phyloP scores from a whole-genome alignment of 2,888 invertebrate species.

The Habrosyne pyritoides region DNA sequence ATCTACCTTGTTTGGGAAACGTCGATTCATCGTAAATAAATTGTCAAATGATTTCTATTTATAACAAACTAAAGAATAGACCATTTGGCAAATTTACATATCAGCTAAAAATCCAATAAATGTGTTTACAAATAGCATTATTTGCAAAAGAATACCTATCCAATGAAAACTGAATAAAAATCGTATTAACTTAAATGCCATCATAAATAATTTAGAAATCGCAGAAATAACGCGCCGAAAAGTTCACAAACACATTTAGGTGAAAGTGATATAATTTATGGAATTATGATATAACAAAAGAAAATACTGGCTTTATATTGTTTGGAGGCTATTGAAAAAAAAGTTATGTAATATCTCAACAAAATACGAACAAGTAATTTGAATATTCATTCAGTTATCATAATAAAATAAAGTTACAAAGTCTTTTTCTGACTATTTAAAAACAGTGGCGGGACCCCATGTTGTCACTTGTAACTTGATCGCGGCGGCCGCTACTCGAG shows the following conservation, averaged over 20 bases:
- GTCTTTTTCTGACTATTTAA: constrained; percentile 2
- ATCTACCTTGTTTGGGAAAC: not conserved
- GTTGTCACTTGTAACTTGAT: constrained; percentile 26
- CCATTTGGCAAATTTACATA: not conserved
- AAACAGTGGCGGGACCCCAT: constrained; percentile 15
- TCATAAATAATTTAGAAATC: too few relatives aligned
- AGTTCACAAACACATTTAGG: too few relatives aligned
- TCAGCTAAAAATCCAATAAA: not conserved
- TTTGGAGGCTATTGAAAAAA: too few relatives aligned
- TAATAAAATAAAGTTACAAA: not conserved
- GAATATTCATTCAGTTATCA: not conserved
- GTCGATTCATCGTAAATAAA: not conserved
- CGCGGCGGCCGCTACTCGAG: constrained; percentile 25
- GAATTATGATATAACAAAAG: too few relatives aligned
- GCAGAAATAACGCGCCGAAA: too few relatives aligned
- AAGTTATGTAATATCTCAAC: too few relatives aligned
- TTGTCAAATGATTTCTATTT: too few relatives aligned
- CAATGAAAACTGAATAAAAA: not conserved
- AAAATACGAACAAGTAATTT: not conserved
- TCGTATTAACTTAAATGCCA: not conserved
- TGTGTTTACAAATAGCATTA: not conserved
- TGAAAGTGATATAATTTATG: too few relatives aligned
- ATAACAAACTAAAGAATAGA: too few relatives aligned
- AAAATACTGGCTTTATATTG: too few relatives aligned
- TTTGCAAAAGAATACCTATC: not conserved